Conservation (phyloP, 2,888 invertebrate genomes). For the Philonicus albiceps region DNA sequence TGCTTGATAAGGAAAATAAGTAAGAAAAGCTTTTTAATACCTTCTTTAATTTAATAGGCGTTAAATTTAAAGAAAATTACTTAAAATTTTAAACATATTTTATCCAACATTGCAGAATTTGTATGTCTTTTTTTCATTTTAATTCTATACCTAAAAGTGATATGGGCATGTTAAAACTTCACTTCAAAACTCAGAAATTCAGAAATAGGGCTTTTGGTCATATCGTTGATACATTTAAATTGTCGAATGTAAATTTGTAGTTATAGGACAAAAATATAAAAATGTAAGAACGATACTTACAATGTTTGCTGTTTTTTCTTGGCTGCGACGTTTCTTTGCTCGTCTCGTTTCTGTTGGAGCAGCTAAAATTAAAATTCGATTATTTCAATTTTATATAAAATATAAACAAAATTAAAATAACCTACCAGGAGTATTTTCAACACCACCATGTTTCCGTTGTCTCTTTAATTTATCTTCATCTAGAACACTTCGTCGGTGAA, state of each 20-base stretch:
- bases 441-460: constrained; percentile 59
- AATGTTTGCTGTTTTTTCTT: constrained; percentile 70
- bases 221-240: neutral
- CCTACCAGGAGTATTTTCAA: constrained; percentile 52
- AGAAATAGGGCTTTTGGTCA: too few species aligned
- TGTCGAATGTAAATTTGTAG: neutral
- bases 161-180: too few species aligned
- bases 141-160: too few species aligned
- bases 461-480: constrained; percentile 61
- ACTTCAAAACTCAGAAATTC: too few species aligned
- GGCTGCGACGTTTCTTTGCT: constrained; percentile 69
- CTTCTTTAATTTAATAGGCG: neutral
- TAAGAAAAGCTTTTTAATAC: too few species aligned
- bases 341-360: constrained; percentile 62
- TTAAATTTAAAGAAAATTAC: neutral
- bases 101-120: too few species aligned
- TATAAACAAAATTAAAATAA: neutral
- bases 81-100: too few species aligned
- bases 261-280: neutral
- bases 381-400: neutral
- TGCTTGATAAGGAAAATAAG: too few species aligned
- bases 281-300: constrained; percentile 64
- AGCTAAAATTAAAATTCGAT: constrained; percentile 49
- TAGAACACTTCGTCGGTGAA: constrained; percentile 57
- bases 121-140: too few species aligned